These are phyloP conservation scores for Acronicta leporina DNA, from an alignment of 2,888 invertebrate genomes.

Conservation along the genomic window DNA sequence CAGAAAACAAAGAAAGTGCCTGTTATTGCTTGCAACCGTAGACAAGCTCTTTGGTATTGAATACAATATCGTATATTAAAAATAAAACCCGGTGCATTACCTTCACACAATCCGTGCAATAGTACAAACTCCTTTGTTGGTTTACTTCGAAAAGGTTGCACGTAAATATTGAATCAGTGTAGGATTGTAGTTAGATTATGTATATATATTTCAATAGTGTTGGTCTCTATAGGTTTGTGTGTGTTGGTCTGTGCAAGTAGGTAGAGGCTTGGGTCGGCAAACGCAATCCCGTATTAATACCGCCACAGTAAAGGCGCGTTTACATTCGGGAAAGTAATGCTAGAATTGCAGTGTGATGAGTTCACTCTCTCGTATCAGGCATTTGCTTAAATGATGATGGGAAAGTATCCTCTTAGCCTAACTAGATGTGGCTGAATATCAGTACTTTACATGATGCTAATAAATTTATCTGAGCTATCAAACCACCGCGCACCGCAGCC, in stretches of 20 bases:
- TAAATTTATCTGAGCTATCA: too few relatives aligned
- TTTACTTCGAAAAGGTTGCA: conserved; percentile 32
- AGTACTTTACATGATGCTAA: too few relatives aligned
- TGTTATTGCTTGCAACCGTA: conserved; percentile 2
- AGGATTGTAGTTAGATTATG: conserved; percentile 43
- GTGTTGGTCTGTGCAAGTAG: conserved; percentile 18
- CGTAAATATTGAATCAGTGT: conserved; percentile 57
- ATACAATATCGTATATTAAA: conserved; percentile 35
- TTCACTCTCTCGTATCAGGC: too few relatives aligned
- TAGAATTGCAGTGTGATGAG: too few relatives aligned
- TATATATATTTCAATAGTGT: conserved; percentile 57
- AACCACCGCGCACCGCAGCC: too few relatives aligned
- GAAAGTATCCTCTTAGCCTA: too few relatives aligned
- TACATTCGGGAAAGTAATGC: conserved; percentile 5
- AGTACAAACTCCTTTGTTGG: conserved; percentile 34
- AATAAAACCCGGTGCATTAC: conserved; percentile 32
- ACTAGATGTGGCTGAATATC: too few relatives aligned
- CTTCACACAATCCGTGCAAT: conserved; percentile 23
- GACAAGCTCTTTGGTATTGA: conserved; percentile 15
- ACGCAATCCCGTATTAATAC: conserved; percentile 54
- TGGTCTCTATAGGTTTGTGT: conserved; percentile 15
- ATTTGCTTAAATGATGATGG: too few relatives aligned
- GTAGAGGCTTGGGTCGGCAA: conserved; percentile 23
- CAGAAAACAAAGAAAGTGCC: too few relatives aligned
- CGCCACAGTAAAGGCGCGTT: conserved; percentile 35